Evolutionary conservation across 2,888 invertebrate species (phyloP), one percentile per base, ranked within the genome.

Genomic region (Nysson spinosus): DNA sequence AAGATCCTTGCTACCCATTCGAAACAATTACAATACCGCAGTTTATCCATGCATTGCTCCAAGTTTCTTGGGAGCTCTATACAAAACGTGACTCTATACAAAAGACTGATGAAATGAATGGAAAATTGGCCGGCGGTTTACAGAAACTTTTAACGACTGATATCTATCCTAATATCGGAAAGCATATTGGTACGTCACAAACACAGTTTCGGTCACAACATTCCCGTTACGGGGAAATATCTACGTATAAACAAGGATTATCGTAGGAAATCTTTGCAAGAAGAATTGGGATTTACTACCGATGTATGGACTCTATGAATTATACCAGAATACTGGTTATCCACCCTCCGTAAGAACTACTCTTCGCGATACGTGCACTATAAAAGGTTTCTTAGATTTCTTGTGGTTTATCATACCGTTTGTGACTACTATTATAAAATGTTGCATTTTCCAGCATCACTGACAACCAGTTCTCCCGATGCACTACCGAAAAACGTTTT

Each of bases 1-100:
- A 85, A 54, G 82, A 83, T 2, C 81, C 87, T 0, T 90, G 91
- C 72, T 77, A 89, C 75, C 92, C 92, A 0, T 91, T 91, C 75
- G 91, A 91, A 73, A 89, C 88, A 71, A 88, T 92, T 74, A 90
- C 90, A 80, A 90, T 90, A 76, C 92, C 91, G 90, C 92, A 92
- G 81, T 91, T 91, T 82, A 55, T 91, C 26, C 90, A 91, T 61
- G 89, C 89, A 26, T 72, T 92, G 7, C 85, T 92, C 60, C 87
- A 89, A 30, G 86, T 90, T 19, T 88, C 90, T 1, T 89, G 87
- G 81, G 86, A 84, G 69, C 71, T 90, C 14, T 90, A 90, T 68
- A 85, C 88, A 1, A 87, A 87, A 73, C 84, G 76, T 56, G 71
- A 82, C 35, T n/a, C n/a, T 68, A 88, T 24, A 86, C 87, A 4